These are phyloP conservation scores for Euspilapteryx auroguttella DNA, from an alignment of 2,888 invertebrate species.

Conservation along the genomic window DNA sequence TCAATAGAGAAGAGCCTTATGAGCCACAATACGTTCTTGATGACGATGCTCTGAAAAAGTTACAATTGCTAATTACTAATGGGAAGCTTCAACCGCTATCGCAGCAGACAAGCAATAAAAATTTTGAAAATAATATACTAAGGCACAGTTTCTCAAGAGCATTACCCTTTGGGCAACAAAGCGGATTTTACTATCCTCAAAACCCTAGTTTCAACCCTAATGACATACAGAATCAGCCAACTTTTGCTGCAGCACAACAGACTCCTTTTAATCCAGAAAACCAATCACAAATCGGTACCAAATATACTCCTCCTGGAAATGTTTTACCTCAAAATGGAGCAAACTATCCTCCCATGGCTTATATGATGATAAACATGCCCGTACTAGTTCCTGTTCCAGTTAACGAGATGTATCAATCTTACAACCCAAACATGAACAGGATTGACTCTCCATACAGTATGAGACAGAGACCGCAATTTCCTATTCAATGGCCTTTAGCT, in stretches of 20 bases:
- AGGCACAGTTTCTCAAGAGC: background rate
- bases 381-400: slow-evolving; percentile 13
- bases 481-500: slow-evolving; percentile 51
- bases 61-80: slow-evolving; percentile 35
- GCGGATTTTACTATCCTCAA: no score
- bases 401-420: slow-evolving; percentile 9
- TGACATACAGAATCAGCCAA: background rate
- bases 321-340: background rate
- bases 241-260: no score
- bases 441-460: slow-evolving; percentile 15
- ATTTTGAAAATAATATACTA: background rate
- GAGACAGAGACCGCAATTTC: slow-evolving; percentile 24
- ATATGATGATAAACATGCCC: slow-evolving; percentile 17
- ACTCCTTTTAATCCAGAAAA: no score
- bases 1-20: slow-evolving; percentile 19
- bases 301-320: no score
- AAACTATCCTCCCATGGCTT: background rate
- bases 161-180: no score
- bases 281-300: no score
- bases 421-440: slow-evolving; percentile 14
- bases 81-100: background rate
- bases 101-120: background rate
- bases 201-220: no score
- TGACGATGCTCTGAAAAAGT: slow-evolving; percentile 31
- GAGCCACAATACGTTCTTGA: slow-evolving; percentile 32